phyloP scores from a whole-genome alignment of 2,113 vertebrate species.

The Xyrauchen texanus region DNA sequence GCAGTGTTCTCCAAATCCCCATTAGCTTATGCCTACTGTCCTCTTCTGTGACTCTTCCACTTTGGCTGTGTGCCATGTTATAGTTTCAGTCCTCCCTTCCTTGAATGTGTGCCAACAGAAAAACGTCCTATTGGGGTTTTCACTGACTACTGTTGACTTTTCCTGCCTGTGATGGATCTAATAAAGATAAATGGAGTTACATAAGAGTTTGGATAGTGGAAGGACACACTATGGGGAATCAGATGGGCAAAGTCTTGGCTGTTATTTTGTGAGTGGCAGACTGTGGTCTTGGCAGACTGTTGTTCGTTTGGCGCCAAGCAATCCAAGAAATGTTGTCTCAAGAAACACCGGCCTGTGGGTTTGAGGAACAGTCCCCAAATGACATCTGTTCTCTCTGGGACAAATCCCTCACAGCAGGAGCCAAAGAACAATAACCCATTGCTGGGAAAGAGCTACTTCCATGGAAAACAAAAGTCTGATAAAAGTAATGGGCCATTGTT shows the following conservation, averaged over 20 bases:
- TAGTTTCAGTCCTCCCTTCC: background rate
- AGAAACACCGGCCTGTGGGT: background rate
- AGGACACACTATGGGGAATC: conserved; percentile 4
- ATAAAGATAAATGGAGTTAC: conserved; percentile 41
- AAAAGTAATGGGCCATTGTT: background rate
- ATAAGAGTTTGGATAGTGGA: conserved; percentile 24
- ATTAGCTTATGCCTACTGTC: background rate
- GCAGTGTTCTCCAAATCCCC: background rate
- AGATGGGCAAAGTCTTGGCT: background rate
- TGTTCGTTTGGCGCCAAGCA: conserved; percentile 19
- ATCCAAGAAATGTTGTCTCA: conserved; percentile 6
- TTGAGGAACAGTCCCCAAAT: background rate
- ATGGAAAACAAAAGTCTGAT: conserved; percentile 13
- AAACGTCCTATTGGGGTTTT: too few species aligned
- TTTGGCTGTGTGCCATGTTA: background rate
- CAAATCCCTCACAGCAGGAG: background rate
- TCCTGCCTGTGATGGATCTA: background rate
- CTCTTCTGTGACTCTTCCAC: conserved; percentile 21
- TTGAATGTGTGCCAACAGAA: too few species aligned
- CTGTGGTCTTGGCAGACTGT: conserved; percentile 10
- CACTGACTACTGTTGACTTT: background rate
- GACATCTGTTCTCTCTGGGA: background rate
- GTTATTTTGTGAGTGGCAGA: conserved; percentile 3
- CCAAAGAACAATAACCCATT: background rate
- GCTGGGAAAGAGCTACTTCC: conserved; percentile 1